Conservation (phyloP, 2,797 vertebrate genomes). For the Phoebastria nigripes region DNA sequence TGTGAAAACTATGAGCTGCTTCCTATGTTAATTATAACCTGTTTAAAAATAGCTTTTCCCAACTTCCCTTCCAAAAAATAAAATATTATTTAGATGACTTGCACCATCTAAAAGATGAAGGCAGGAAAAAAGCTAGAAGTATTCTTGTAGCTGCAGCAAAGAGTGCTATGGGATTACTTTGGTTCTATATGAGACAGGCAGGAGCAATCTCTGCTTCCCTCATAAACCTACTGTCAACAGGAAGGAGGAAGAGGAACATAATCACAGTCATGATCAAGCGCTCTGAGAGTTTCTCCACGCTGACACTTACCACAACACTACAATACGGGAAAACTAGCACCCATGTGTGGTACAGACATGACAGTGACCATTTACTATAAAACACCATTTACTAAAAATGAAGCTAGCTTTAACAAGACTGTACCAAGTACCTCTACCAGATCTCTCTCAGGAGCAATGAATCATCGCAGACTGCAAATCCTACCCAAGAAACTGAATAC, state of each 20-base stretch:
- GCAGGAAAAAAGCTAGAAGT: not conserved
- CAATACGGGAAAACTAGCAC: not conserved
- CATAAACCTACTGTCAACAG: not conserved
- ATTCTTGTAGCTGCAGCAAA: not conserved
- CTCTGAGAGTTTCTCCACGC: not conserved
- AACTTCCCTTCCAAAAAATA: not conserved
- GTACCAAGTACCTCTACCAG: not conserved
- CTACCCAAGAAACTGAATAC: not conserved
- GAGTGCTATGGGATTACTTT: not conserved
- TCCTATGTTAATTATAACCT: not conserved
- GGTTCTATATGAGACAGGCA: not conserved
- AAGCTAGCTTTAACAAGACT: not conserved
- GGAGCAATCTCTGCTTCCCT: not conserved
- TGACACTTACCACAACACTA: not conserved
- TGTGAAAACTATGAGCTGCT: not conserved
- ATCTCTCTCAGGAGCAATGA: not conserved
- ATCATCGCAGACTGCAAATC: not conserved
- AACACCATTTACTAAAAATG: not conserved
- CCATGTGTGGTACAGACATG: not conserved
- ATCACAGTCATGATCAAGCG: not conserved
- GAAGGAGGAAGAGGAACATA: not conserved
- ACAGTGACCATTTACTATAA: not conserved
- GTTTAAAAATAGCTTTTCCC: slow-evolving; percentile 5
- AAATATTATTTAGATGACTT: not conserved
- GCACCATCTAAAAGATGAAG: not conserved